These are phyloP conservation scores for Drosophila atroscutellata DNA, from an alignment of 2,888 invertebrate species.

Conservation along the genomic window DNA sequence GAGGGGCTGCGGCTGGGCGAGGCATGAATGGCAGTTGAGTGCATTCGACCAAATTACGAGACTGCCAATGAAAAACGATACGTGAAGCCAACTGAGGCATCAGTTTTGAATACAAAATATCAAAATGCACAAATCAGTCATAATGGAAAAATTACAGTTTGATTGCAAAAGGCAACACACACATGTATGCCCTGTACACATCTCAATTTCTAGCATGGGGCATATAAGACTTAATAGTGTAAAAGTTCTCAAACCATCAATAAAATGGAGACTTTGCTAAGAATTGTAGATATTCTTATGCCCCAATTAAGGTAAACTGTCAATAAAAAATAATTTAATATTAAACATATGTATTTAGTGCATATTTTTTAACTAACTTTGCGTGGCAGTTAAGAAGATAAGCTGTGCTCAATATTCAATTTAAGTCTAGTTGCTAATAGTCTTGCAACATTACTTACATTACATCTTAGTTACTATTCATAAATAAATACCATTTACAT, in stretches of 20 bases:
- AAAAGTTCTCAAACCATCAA: no score
- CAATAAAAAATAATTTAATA: neutral
- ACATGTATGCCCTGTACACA: constrained; percentile 5
- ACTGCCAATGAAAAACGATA: constrained; percentile 32
- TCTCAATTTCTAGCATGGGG: neutral
- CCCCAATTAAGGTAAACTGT: neutral
- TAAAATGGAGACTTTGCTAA: neutral
- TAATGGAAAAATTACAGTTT: constrained; percentile 15
- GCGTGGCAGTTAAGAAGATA: neutral
- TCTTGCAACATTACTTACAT: neutral
- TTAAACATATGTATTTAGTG: neutral
- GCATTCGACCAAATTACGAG: constrained; percentile 43
- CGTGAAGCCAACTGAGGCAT: constrained; percentile 8
- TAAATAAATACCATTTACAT: neutral
- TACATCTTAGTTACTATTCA: neutral
- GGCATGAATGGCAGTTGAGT: constrained; percentile 9
- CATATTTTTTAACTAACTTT: neutral
- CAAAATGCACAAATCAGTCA: constrained; percentile 22
- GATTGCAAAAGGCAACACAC: no score
- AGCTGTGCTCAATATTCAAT: neutral
- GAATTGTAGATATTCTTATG: neutral
- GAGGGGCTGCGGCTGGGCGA: neutral
- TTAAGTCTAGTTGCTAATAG: neutral
- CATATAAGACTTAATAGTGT: neutral
- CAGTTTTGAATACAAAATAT: constrained; percentile 26